phyloP scores from a whole-genome alignment of 2,888 invertebrate species.

The Diarsia mendica region DNA sequence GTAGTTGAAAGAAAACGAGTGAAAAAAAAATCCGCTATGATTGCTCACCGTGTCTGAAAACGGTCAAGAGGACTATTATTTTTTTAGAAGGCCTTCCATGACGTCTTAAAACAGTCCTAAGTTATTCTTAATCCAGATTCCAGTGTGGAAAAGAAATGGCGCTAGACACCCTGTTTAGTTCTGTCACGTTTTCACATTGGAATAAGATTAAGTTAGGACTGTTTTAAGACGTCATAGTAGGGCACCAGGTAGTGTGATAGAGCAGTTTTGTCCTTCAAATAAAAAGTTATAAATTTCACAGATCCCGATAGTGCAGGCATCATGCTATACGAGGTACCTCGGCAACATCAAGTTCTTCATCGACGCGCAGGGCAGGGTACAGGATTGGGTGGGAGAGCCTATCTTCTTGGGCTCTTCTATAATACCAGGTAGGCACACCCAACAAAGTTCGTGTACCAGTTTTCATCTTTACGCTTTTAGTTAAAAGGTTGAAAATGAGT shows the following conservation, averaged over 20 bases:
- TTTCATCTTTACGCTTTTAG: not conserved
- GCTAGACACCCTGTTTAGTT: too few relatives aligned
- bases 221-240: too few relatives aligned
- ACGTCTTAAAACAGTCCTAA: too few relatives aligned
- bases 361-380: slow-evolving; percentile 92
- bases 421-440: slow-evolving; percentile 89
- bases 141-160: too few relatives aligned
- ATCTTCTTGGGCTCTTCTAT: slow-evolving; percentile 92
- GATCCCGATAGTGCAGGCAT: slow-evolving; percentile 93
- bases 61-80: not conserved
- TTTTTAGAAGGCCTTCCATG: too few relatives aligned
- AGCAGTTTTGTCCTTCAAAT: not conserved
- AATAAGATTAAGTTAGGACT: too few relatives aligned
- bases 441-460: not conserved
- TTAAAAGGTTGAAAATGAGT: not conserved
- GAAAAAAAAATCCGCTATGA: not conserved
- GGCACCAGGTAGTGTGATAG: not conserved
- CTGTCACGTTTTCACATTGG: too few relatives aligned
- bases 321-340: slow-evolving; percentile 93
- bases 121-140: too few relatives aligned
- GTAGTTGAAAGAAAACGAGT: too few relatives aligned
- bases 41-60: not conserved
- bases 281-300: slow-evolving; percentile 55
- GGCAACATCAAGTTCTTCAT: slow-evolving; percentile 94
- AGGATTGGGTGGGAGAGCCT: slow-evolving; percentile 93